Evolutionary conservation across 2,797 vertebrate genomes (phyloP), one percentile per base, ranked within the genome.

Genomic region (Naso thynnoides): DNA sequence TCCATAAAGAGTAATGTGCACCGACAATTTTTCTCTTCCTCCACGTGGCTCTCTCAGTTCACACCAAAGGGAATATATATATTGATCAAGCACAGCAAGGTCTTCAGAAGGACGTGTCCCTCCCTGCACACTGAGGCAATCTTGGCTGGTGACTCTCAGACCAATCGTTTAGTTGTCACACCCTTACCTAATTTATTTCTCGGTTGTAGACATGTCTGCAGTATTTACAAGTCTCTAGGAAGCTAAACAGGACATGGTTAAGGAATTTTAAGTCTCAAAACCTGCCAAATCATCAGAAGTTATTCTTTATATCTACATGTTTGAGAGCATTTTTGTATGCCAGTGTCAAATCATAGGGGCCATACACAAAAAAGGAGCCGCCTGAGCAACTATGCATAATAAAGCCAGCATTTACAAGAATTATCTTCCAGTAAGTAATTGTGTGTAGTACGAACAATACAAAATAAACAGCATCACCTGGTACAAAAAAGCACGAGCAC

Each of bases 51-150:
- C 50, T 58, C 59, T 68, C 56, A 68, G 53, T 79, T 76, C 61
- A 50, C 76, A 73, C 68, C 70, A 39, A 59, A 72, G 53, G 73
- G 61, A 27, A 67, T 76, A 55, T 69, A 67, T 66, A 63, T 83
- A 87, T 87, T 75, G 81, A 86, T 87, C 75, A 80, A 62, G 49
- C 9, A 6, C n/a, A 23, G 54, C 80, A 84, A 88, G 86, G 89
- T 90, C 85, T 55, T 79, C 49, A 59, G 73, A 86, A 91, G 90
- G 89, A 84, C 81, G 15, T 0, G 10, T 49, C 63, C 53, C 39
- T 78, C 68, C 65, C 88, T 36, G 49, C 18, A 65, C 49, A 70
- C 64, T 47, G 50, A 65, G 73, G 59, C 39, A 54, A 58, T 26
- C 48, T 33, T 52, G 69, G 49, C 65, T 60, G 67, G 53, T 60